Conservation (phyloP, 2,797 vertebrate species). For the Sebastiscus albofasciatus region DNA sequence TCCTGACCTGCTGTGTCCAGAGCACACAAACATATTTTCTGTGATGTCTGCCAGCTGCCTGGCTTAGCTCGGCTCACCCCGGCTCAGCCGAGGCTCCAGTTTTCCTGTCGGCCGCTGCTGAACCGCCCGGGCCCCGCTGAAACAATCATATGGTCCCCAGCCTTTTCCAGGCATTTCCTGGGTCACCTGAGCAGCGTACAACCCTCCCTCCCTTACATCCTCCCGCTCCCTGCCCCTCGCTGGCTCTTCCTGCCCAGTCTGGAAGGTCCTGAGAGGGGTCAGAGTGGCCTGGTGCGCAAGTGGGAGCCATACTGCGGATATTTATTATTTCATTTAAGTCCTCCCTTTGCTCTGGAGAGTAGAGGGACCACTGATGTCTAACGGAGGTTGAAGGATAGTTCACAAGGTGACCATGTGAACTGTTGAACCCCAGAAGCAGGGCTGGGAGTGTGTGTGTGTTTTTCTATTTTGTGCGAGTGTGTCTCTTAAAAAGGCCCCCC, state of each 20-base stretch:
- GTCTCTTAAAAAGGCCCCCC: slow-evolving; percentile 61
- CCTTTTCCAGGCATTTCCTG: slow-evolving; percentile 80
- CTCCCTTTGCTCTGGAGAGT: slow-evolving; percentile 68
- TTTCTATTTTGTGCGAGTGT: slow-evolving; percentile 16
- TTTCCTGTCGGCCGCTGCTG: slow-evolving; percentile 67
- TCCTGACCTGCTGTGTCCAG: slow-evolving; percentile 68
- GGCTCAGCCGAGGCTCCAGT: slow-evolving; percentile 44
- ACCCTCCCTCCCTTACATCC: slow-evolving; percentile 56
- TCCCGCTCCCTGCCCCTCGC: slow-evolving; percentile 49
- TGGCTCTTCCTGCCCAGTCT: slow-evolving; percentile 66
- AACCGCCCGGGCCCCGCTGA: slow-evolving; percentile 40
- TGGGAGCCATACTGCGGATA: slow-evolving; percentile 78
- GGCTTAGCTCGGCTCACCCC: slow-evolving; percentile 63
- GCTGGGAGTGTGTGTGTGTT: slow-evolving; percentile 23
- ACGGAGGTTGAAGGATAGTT: slow-evolving; percentile 72
- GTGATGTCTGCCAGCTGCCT: slow-evolving; percentile 68
- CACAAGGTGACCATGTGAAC: slow-evolving; percentile 77
- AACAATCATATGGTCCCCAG: slow-evolving; percentile 74
- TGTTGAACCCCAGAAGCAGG: slow-evolving; percentile 68
- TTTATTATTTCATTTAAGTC: slow-evolving; percentile 86
- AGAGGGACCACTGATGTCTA: slow-evolving; percentile 68
- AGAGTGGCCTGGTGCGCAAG: slow-evolving; percentile 63
- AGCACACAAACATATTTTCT: slow-evolving; percentile 71
- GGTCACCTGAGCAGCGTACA: slow-evolving; percentile 75
- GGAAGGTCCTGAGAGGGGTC: slow-evolving; percentile 84